Percentiles rank a stretch among this genome's conserved stretches.
These are phyloP conservation scores for Hexactinellida sp. DNA, from an alignment of 37 sponge, comb jelly and placozoan species.

Conservation along the genomic window DNA sequence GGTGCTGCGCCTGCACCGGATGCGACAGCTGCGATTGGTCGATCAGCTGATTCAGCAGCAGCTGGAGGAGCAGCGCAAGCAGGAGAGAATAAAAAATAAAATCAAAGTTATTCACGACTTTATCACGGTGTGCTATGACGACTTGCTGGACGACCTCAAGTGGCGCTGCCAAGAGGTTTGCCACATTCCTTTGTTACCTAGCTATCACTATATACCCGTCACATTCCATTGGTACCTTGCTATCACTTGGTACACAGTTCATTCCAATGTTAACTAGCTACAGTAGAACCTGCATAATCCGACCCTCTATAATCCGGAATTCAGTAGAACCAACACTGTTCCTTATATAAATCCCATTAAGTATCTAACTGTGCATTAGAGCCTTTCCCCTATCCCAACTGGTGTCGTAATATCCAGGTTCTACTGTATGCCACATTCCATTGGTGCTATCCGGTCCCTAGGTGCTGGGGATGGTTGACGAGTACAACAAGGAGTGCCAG, in stretches of 20 bases:
- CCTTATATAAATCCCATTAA: too few relatives aligned
- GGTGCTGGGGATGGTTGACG: neutral
- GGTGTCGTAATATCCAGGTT: too few relatives aligned
- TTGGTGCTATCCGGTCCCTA: too few relatives aligned
- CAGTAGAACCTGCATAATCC: too few relatives aligned
- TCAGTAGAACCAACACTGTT: too few relatives aligned
- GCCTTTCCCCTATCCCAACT: too few relatives aligned
- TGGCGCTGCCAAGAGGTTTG: neutral
- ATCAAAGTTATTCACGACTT: constrained; percentile 11
- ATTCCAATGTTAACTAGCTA: too few relatives aligned
- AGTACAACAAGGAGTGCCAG: neutral
- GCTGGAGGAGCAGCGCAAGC: neutral
- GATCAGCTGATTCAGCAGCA: constrained; percentile 8
- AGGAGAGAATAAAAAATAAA: neutral
- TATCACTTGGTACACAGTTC: too few relatives aligned
- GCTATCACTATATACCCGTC: neutral
- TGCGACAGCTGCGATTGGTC: neutral
- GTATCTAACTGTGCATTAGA: too few relatives aligned
- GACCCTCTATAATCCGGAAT: too few relatives aligned
- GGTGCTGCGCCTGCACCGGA: neutral
- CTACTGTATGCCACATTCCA: too few relatives aligned
- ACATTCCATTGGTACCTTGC: too few relatives aligned
- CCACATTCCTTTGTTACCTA: neutral
- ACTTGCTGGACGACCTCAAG: neutral
- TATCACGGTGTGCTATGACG: neutral